These are phyloP conservation scores for Oreortyx pictus DNA, from an alignment of 2,797 vertebrate species.

Conservation along the genomic window DNA sequence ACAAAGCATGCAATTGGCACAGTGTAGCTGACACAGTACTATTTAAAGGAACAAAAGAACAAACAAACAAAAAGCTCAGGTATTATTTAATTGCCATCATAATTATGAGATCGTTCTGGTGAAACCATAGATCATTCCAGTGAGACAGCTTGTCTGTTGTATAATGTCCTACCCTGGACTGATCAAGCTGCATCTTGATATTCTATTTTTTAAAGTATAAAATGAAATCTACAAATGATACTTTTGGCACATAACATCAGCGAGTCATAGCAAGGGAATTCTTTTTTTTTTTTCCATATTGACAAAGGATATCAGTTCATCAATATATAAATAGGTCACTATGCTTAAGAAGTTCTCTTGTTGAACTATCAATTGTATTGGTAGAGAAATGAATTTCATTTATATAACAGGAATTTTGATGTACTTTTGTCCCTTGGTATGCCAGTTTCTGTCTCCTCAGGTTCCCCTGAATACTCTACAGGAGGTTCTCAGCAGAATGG, in stretches of 20 bases:
- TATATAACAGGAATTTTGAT: neutral
- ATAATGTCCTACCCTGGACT: neutral
- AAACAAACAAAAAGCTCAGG: neutral
- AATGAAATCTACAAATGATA: neutral
- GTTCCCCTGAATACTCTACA: neutral
- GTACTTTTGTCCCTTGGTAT: fast-evolving
- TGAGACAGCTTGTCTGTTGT: neutral
- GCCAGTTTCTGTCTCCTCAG: neutral
- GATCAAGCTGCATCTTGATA: neutral
- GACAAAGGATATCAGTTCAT: neutral
- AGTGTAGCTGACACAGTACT: neutral
- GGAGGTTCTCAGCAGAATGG: neutral
- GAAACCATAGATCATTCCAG: neutral
- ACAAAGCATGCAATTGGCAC: neutral
- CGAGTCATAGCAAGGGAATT: neutral
- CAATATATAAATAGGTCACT: fast-evolving
- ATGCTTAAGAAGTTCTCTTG: neutral
- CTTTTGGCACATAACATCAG: fast-evolving
- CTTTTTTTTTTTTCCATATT: neutral
- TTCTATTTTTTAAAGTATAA: neutral
- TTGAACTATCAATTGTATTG: neutral
- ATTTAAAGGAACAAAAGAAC: neutral
- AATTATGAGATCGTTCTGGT: neutral
- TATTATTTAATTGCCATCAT: neutral
- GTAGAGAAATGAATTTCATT: neutral